Base-by-base conservation (phyloP, 1,140 invertebrate species). In the Drosophila fuyamai region DNA sequence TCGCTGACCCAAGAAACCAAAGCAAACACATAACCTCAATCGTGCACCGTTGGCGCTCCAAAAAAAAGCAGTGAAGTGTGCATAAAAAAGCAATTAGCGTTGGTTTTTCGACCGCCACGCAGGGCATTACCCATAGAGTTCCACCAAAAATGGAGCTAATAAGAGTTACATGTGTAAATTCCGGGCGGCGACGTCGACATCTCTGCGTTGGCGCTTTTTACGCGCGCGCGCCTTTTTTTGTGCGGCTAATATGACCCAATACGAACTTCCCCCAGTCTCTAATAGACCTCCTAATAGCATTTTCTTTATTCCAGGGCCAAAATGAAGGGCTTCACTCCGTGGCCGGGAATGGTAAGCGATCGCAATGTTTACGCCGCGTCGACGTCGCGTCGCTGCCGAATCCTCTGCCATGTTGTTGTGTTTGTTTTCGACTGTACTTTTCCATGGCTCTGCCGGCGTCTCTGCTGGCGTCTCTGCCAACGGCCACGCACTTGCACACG, bases 271-370 rank as follows among this genome's bases (percentile, higher is more conserved):
- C n/a, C n/a, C 10, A 10, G 29, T 32, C 10, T 5, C 12, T 2
- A 27, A 14, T 38, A 27, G 50, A 27, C 12, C 12, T 40, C n/a
- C 43, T 71, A 60, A 79, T 72, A 14, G 41, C 41, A 51, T 77
- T 54, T 56, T 36, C 92, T 93, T 82, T 94, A 93, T 96, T 96
- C 91, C 94, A 98, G 97, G 97, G 97, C 97, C 18, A 98, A 98
- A 95, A 98, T 98, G 97, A 98, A 98, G 94, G 97, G 97, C 88
- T 98, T 97, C 94, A 96, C 97, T 66, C 96, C 97, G 68, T 98
- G 97, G 97, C 97, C 97, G 44, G 97, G 96, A 93, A 96, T 96
- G 95, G 97, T 98, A 95, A 96, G 96, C 95, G 82, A 91, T 65
- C 65, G 53, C 61, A 79, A 76, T 68, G 58, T 82, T 61, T 78